Evolutionary conservation across 2,888 invertebrate species (phyloP).

Genomic region (Scaptomyza tumidula): DNA sequence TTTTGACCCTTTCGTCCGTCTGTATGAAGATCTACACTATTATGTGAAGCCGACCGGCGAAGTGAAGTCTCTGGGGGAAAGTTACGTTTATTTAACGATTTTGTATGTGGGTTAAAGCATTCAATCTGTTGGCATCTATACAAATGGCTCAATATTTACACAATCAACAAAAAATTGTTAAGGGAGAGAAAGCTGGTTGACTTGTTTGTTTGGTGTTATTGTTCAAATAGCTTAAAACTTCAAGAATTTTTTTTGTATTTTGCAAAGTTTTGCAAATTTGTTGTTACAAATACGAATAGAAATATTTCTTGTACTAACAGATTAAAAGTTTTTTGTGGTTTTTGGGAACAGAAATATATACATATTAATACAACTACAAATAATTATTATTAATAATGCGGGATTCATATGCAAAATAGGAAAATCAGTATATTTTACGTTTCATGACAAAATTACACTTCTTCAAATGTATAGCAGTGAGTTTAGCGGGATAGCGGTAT

Average conservation of each 20-base stretch:
- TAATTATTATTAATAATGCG: no score
- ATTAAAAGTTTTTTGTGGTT: neutral
- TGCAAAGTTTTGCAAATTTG: neutral
- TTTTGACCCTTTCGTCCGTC: no score
- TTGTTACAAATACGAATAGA: neutral
- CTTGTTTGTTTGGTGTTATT: constrained; percentile 13
- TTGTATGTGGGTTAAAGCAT: neutral
- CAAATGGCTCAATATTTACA: constrained; percentile 15
- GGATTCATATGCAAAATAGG: no score
- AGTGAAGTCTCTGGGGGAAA: neutral
- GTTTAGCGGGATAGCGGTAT: no score
- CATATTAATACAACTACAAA: no score
- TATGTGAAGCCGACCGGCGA: neutral
- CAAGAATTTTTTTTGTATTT: neutral
- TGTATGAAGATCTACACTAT: no score
- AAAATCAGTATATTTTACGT: no score
- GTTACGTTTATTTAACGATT: neutral
- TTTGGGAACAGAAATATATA: no score
- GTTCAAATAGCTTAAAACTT: neutral
- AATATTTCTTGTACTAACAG: neutral
- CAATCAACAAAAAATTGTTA: constrained; percentile 17
- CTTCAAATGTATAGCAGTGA: no score
- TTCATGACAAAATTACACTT: no score
- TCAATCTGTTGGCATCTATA: constrained; percentile 3
- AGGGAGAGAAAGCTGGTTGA: constrained; percentile 46